Base-by-base conservation (phyloP, 2,113 vertebrate genomes). In the Dasypus novemcinctus region DNA sequence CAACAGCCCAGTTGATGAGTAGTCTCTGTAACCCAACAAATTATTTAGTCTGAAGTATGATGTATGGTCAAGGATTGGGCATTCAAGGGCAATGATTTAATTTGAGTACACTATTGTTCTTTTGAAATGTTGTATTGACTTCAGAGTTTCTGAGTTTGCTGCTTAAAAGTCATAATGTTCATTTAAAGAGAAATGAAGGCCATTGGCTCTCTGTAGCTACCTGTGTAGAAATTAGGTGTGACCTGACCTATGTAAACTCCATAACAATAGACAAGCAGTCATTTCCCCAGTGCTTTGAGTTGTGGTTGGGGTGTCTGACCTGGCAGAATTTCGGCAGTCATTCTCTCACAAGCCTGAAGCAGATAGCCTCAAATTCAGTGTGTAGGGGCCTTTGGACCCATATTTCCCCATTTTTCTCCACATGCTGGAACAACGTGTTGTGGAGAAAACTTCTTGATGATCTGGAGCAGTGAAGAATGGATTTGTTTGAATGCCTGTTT, bases 111-210 rank as follows among this genome's bases (percentile, higher is more conserved):
- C 41, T 52, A 43, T 43, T 79, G 4, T 79, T 83, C 33, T 81
- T 96, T 79, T 78, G 43, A 95, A 86, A 94, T 83, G 61, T 78
- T 15, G 21, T 49, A 52, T 57, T 74, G 76, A 46, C 64, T 93
- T 93, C 59, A 29, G 12, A 5, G 71, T 76, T 71, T 68, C 88
- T 87, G 31, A 90, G 17, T 80, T 79, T 81, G 25, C 38, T 54
- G 25, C 49, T 94, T 76, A 84, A 96, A 92, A 63, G 84, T 85
- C 27, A 84, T 61, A 75, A 89, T 75, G 57, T 71, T 90, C 29
- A 59, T 71, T 43, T 71, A 92, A 57, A 90, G 76, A 72, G 76
- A 90, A 75, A 66, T 31, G 46, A 84, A 49, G 29, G 12, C 36
- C 63, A 49, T 11, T 23, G 4, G 25, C 1, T 74, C 38, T 81